Base-by-base conservation (phyloP, 2,888 invertebrate genomes). In the Dryocosmus kuriphilus region DNA sequence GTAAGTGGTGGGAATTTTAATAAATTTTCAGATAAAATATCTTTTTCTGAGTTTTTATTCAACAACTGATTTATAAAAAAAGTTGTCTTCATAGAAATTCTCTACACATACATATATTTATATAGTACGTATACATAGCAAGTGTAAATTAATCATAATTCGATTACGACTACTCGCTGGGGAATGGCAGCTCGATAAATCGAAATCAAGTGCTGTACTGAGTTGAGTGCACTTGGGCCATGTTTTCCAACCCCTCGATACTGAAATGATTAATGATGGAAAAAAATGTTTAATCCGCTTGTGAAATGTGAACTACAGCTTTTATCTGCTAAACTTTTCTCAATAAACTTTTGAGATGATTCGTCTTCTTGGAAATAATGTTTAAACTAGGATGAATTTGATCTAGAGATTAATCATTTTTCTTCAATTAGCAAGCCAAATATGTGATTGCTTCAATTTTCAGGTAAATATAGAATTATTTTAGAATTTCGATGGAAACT, bases 201-300 rank as follows among this genome's bases (percentile, higher is more conserved):
- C 57, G 57, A 57, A 57, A 57, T 24, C 57, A 11, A 24, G 24
- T 14, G 9, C 5, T 24, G 57, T 57, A 57, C 57, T 24, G 57
- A 24, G 57, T 57, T 57, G 24, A 57, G 57, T 57, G 24, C 57
- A 57, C 57, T 57, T 57, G 57, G 46, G n/a, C 14, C 24, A 57
- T 57, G 24, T 24, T 57, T 57, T 57, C 6, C 24, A 57, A 24
- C 57, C 24, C 57, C 57, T 51, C 57, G 57, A 14, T 57, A 3
- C 22, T 22, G 11, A 57, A 57, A 14, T 57, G 57, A 57, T 57
- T 57, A 57, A 57, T 57, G 57, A 24, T 57, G 4, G 24, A 11
- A 57, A n/a, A 57, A 24, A 57, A 57, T 24, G 2, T 57, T 57
- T 24, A 22, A 24, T 57, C 9, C 24, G 57, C 11, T 57, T 1